Evolutionary conservation across 2,797 vertebrate genomes (phyloP), one percentile per base, ranked within the genome.

Genomic region (Oryzias dopingdopingensis): DNA sequence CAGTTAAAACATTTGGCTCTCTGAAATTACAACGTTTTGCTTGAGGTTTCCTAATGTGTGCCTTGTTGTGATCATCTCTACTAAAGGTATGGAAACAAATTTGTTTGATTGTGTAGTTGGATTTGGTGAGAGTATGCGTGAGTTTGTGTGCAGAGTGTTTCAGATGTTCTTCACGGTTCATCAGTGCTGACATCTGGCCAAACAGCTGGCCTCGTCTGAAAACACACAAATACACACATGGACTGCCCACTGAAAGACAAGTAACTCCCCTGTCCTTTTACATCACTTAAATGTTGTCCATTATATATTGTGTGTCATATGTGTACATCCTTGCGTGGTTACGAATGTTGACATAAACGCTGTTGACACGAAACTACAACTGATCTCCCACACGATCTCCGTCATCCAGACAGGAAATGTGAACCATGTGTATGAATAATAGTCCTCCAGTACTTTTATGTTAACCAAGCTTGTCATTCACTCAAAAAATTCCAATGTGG

Each of bases 151-250:
- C 45, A 63, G 60, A 68, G 59, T 83, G 72, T 78, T 77, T 81
- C 74, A 85, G 86, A 90, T 88, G 90, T 89, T 90, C 85, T 87
- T 88, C 83, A 89, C 89, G 90, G 86, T 90, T 90, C 87, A 89
- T 93, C 91, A 91, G 77, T 71, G 81, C 68, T 86, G 89, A 92
- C 90, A 89, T 92, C 84, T 89, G 92, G 86, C 81, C 82, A 89
- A 94, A 90, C 95, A 96, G 93, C 94, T 96, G 95, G 91, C 61
- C 74, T 76, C 69, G 51, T 80, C 72, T 80, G 76, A 72, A 82
- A 66, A 70, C 29, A 56, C 53, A 70, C 55, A 60, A 57, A 63
- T 43, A 59, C 42, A 65, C 69, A 64, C 66, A 65, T 52, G 56
- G 16, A 58, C 37, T 10, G 16, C 55, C 52, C 60, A 58, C 56